phyloP scores from a whole-genome alignment of 2,113 vertebrate species.

The Corvus hawaiiensis region DNA sequence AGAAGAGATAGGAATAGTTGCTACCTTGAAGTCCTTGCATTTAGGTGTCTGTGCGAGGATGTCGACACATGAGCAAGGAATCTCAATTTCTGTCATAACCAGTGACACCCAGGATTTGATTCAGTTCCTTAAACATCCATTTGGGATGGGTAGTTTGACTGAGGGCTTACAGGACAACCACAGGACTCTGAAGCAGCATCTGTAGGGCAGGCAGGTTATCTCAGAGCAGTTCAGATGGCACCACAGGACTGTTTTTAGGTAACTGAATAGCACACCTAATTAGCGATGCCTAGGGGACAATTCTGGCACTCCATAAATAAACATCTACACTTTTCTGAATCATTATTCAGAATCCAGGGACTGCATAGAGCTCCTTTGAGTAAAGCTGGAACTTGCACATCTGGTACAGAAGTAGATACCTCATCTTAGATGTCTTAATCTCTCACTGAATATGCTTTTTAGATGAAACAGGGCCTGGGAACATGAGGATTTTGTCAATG shows the following conservation, averaged over 20 bases:
- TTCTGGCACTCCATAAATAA: background rate
- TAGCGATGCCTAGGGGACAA: background rate
- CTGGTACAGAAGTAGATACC: background rate
- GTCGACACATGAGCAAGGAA: background rate
- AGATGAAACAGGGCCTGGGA: background rate
- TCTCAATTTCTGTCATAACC: background rate
- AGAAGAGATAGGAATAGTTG: background rate
- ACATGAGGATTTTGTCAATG: background rate
- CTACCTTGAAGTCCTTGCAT: rapidly evolving
- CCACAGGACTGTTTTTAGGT: background rate
- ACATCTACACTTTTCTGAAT: background rate
- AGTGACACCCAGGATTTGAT: background rate
- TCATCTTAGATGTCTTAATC: background rate
- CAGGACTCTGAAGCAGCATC: background rate
- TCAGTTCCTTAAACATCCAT: background rate
- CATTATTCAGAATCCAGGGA: background rate
- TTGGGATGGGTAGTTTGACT: background rate
- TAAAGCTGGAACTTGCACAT: background rate
- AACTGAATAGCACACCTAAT: background rate
- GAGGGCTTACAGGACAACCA: background rate
- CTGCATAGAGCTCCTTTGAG: background rate
- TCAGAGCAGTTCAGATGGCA: background rate
- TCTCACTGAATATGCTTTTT: background rate
- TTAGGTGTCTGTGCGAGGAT: background rate
- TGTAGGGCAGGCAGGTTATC: background rate